These are phyloP conservation scores for Otolemur crassicaudatus DNA, from an alignment of 2,797 vertebrate genomes.

Conservation along the genomic window DNA sequence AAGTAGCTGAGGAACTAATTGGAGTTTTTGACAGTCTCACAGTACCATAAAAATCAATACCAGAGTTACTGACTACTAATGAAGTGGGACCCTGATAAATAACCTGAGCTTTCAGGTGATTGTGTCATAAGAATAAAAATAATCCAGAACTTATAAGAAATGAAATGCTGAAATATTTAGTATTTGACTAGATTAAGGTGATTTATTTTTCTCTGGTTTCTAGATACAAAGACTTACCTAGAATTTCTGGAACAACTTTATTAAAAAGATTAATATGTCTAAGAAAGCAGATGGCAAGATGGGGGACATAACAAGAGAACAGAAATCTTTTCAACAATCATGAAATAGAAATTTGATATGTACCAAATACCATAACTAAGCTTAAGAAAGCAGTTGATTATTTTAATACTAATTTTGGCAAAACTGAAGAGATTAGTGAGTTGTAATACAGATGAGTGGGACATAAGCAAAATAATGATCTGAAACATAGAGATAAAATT, in stretches of 20 bases:
- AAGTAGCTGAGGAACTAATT: background rate
- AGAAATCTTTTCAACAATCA: background rate
- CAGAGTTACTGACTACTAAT: background rate
- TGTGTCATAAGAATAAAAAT: background rate
- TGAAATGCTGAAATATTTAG: background rate
- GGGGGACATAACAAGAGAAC: background rate
- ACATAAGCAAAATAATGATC: background rate
- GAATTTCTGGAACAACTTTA: background rate
- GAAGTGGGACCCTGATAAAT: no score
- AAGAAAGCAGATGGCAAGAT: background rate
- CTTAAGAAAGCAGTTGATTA: background rate
- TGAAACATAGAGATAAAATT: background rate
- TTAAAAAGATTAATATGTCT: background rate
- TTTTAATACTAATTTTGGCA: background rate
- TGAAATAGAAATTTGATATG: background rate
- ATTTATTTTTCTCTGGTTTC: background rate
- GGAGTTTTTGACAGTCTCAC: background rate
- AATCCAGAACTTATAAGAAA: background rate
- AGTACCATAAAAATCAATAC: background rate
- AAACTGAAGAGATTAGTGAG: background rate
- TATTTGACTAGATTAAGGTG: background rate
- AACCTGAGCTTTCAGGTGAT: background rate
- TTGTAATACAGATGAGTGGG: background rate
- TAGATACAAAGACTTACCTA: background rate
- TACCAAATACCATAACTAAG: background rate